Conservation (phyloP, 2,113 vertebrate genomes). For the Tor tambroides region DNA sequence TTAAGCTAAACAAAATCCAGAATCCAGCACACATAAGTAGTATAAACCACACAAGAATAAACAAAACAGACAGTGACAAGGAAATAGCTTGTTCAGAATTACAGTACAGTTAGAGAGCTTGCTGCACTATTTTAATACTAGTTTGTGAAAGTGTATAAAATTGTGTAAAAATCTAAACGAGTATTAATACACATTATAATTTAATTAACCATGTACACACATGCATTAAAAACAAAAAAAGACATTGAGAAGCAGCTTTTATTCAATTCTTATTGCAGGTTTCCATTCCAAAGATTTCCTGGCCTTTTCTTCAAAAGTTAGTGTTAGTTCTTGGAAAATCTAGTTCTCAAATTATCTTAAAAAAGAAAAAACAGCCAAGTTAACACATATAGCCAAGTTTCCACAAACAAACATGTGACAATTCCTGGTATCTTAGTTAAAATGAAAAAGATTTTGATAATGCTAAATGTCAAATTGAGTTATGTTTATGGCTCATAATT, state of each 20-base stretch:
- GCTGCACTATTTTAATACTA: background rate
- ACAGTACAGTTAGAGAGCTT: background rate
- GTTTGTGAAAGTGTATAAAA: background rate
- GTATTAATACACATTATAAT: no score
- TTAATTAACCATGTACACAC: no score
- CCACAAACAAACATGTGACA: background rate
- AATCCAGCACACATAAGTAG: background rate
- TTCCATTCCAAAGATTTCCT: background rate
- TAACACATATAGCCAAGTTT: background rate
- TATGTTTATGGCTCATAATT: background rate
- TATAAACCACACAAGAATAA: background rate
- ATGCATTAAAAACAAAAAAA: background rate
- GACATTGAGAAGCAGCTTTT: background rate
- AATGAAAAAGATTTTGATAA: background rate
- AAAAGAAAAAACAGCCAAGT: background rate
- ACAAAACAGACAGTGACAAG: background rate
- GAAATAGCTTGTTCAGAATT: background rate
- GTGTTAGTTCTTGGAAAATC: background rate
- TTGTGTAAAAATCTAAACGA: background rate
- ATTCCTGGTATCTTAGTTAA: background rate
- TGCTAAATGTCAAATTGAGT: background rate
- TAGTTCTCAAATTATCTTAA: background rate
- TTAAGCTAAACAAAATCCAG: slow-evolving; percentile 18
- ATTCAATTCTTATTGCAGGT: background rate
- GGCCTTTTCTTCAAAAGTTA: background rate